phyloP scores from a whole-genome alignment of 1,140 invertebrate species.

The Dendroctonus ponderosae region DNA sequence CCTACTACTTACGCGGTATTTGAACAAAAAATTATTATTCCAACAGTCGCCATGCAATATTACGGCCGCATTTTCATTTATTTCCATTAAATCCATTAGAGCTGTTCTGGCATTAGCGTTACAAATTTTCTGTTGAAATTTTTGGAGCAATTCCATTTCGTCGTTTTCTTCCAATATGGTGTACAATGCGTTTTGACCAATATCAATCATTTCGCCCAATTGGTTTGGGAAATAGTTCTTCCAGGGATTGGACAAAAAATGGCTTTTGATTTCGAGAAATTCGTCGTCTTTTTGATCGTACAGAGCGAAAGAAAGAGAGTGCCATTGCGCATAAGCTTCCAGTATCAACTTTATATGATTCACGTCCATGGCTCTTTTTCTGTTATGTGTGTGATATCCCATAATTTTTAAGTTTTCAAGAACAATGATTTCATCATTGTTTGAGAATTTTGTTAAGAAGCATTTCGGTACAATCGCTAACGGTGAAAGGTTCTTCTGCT shows the following conservation, averaged over 20 bases:
- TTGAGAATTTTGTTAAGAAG: slow-evolving; percentile 46
- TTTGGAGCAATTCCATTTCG: slow-evolving; percentile 25
- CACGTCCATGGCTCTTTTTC: slow-evolving; percentile 48
- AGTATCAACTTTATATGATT: slow-evolving; percentile 52
- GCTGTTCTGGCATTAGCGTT: slow-evolving; percentile 10
- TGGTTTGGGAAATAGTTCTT: slow-evolving; percentile 11
- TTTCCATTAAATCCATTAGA: slow-evolving; percentile 25
- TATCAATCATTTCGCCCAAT: slow-evolving; percentile 20
- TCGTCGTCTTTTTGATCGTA: slow-evolving; percentile 47
- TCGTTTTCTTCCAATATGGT: slow-evolving; percentile 23
- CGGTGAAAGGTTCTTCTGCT: slow-evolving; percentile 6
- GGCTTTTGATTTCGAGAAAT: slow-evolving; percentile 24
- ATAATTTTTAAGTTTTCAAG: slow-evolving; percentile 55
- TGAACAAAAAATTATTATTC: slow-evolving; percentile 42
- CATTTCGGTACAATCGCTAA: slow-evolving; percentile 50
- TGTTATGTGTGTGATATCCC: slow-evolving; percentile 52
- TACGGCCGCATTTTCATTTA: slow-evolving; percentile 25
- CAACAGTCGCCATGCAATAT: slow-evolving; percentile 41
- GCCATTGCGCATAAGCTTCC: slow-evolving; percentile 54
- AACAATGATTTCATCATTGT: slow-evolving; percentile 53
- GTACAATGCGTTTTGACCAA: slow-evolving; percentile 3
- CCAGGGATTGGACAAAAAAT: slow-evolving; percentile 10
- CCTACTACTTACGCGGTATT: slow-evolving; percentile 28
- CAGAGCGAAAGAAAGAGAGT: slow-evolving; percentile 55
- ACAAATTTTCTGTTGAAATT: slow-evolving; percentile 14